These are phyloP conservation scores for Coregonus sp. DNA, from an alignment of 2,797 vertebrate species.

Conservation along the genomic window DNA sequence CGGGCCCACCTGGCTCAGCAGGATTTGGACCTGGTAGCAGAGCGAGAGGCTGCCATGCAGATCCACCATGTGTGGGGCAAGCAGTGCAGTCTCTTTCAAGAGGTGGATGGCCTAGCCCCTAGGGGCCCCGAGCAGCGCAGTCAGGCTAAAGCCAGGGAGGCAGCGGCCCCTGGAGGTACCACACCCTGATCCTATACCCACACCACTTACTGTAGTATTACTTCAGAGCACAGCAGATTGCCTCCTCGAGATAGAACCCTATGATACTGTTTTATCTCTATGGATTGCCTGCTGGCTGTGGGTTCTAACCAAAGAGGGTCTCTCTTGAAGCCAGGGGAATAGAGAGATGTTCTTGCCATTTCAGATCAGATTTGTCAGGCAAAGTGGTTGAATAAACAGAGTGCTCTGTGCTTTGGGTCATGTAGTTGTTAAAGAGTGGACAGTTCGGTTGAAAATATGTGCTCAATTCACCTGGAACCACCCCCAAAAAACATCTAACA, in stretches of 20 bases:
- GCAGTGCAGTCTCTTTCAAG: constrained; percentile 88
- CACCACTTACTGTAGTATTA: constrained; percentile 17
- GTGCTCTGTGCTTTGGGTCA: constrained; percentile 70
- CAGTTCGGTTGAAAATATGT: constrained; percentile 69
- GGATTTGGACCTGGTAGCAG: constrained; percentile 91
- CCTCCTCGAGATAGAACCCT: constrained; percentile 20
- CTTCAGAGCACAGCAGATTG: not conserved
- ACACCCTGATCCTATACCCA: constrained; percentile 18
- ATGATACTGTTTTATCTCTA: constrained; percentile 48
- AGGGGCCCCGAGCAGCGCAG: constrained; percentile 80
- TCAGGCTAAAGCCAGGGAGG: constrained; percentile 75
- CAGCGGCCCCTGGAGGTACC: constrained; percentile 78
- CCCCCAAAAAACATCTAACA: constrained; percentile 55
- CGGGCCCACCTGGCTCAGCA: constrained; percentile 97
- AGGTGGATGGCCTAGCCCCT: constrained; percentile 81
- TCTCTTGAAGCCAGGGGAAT: constrained; percentile 48
- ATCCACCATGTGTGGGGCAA: constrained; percentile 89
- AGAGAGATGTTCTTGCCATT: constrained; percentile 52
- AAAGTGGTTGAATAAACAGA: constrained; percentile 65
- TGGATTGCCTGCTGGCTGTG: not conserved
- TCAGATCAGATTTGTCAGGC: constrained; percentile 53
- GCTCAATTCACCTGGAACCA: constrained; percentile 76
- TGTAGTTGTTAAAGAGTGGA: constrained; percentile 63
- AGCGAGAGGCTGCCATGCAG: constrained; percentile 92
- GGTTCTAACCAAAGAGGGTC: constrained; percentile 30